Evolutionary conservation across 2,113 vertebrate genomes (phyloP).

Genomic region (Rhinolophus sinicus): DNA sequence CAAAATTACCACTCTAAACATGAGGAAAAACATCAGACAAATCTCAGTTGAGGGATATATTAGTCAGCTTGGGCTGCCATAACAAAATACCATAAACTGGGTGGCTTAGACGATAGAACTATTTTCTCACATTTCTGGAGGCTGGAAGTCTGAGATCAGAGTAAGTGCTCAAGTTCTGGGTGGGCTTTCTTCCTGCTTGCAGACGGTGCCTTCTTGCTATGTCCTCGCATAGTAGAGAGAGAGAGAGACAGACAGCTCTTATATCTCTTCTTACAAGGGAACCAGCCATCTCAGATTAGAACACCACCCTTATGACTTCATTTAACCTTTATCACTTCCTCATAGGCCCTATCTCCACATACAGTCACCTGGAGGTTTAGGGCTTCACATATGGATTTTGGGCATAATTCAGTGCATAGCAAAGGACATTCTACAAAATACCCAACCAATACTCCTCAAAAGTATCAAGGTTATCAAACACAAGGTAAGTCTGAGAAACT

Average conservation of each 20-base stretch:
- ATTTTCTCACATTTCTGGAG: not conserved
- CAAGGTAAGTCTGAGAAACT: not conserved
- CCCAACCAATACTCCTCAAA: not conserved
- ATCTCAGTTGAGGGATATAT: not conserved
- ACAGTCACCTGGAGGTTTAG: not conserved
- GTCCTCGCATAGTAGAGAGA: not conserved
- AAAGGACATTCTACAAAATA: not conserved
- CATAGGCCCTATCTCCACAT: not conserved
- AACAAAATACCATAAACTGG: not conserved
- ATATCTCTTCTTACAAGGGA: not conserved
- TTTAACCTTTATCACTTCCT: not conserved
- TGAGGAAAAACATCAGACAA: not conserved
- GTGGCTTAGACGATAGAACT: not conserved
- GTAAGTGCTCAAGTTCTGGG: not conserved
- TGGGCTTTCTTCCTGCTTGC: not conserved
- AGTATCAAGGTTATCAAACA: not conserved
- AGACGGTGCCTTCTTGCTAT: not conserved
- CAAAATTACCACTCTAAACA: not conserved
- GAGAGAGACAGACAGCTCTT: not conserved
- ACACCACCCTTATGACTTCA: not conserved
- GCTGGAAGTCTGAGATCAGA: not conserved
- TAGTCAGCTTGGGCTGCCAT: not conserved
- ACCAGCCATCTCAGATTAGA: not conserved
- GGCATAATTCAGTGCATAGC: not conserved
- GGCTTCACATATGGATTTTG: not conserved